Evolutionary conservation across 2,888 invertebrate genomes (phyloP), one percentile per base, ranked within the genome.

Genomic region (Copidosoma aretas): DNA sequence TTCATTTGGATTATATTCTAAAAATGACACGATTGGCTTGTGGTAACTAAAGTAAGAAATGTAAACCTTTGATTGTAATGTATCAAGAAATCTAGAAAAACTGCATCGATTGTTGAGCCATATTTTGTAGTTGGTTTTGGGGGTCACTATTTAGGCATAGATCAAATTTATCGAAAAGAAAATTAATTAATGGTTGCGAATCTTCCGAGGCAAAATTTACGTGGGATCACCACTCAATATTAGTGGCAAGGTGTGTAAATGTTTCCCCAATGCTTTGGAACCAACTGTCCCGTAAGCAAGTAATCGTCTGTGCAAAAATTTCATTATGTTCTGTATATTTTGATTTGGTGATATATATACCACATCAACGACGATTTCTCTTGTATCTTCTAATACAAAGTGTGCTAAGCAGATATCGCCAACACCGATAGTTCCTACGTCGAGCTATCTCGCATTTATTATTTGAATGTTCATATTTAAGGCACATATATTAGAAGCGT

Each of bases 301-400:
- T 25, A 60, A 39, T 52, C 59, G n/a, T n/a, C n/a, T n/a, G n/a
- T n/a, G n/a, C n/a, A n/a, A n/a, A n/a, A n/a, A n/a, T n/a, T n/a
- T n/a, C 12, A 65, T 51, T 4, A 53, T 65, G 24, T 49, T 39
- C 22, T 56, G 1, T 12, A 57, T 49, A 43, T 15, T 60, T 57
- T 67, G 61, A 57, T 67, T 61, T 0, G 67, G 67, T 19, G 61
- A 67, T 58, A 67, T 62, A 15, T 67, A 67, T n/a, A 67, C 56
- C 21, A 39, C 61, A 51, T 51, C 12, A 52, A 67, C 49, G 19
- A 67, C 19, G 0, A 56, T 39, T 46, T 46, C 1, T 63, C 25
- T 53, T 54, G 12, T 57, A 39, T 52, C 22, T 54, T 54, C 10
- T 22, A 24, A 54, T n/a, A 51, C 49, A n/a, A n/a, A n/a, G n/a